Base-by-base conservation (phyloP, 2,888 invertebrate genomes). In the Drosophila lacicola region DNA sequence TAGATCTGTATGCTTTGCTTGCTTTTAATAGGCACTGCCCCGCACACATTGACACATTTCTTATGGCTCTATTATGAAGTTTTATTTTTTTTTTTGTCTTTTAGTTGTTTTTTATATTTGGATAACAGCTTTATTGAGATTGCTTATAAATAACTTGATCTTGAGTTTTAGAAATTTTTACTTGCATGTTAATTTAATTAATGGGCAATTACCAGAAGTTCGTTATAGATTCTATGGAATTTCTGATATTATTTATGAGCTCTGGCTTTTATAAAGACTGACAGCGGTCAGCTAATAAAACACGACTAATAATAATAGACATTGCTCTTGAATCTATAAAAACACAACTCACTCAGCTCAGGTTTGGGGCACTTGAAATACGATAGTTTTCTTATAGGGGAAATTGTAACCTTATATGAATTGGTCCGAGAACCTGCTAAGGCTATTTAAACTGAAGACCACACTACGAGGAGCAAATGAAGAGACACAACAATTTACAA, bases 251-350 rank as follows among this genome's bases (percentile, higher is more conserved):
- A 66, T 78, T 63, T 64, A 64, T 47, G 56, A 25, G 62, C 39
- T 39, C 42, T 17, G 17, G 36, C 60, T 62, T 65, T 80, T 64
- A 88, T 80, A 55, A 86, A 78, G 88, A 86, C 74, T 80, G 87
- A 83, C 82, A 75, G 65, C 45, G 45, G n/a, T 44, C 58, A 51
- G 53, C 74, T 46, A 73, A 79, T 83, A 78, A 29, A 79, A 80
- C 80, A 74, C 36, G 17, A 34, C 14, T 69, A 17, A 47, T 49
- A 39, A 66, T 57, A 66, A 44, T 45, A 33, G 42, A 39, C 67
- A 73, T 70, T 58, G 63, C 47, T 61, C 67, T 56, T 62, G 54
- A 60, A 66, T 57, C 69, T 61, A 72, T 49, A 62, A 66, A 74
- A 66, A 74, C 45, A 61, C 47, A 68, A 42, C 36, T 62, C 50